phyloP scores from a whole-genome alignment of 1,140 invertebrate genomes.

The Anoplophora glabripennis region DNA sequence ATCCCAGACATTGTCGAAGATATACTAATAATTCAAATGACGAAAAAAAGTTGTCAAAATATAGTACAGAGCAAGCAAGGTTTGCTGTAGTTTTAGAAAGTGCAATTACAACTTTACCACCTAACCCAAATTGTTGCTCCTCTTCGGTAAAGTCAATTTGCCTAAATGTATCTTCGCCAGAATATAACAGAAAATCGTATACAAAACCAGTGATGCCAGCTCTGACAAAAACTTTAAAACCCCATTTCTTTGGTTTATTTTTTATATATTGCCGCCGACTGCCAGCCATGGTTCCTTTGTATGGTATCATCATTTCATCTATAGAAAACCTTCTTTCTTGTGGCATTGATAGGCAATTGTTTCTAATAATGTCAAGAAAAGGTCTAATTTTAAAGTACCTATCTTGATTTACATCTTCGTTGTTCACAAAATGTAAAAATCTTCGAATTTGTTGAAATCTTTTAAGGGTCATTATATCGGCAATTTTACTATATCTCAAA shows the following conservation, averaged over 20 bases:
- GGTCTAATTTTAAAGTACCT: constrained; percentile 43
- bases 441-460: constrained; percentile 36
- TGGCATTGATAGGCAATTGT: constrained; percentile 39
- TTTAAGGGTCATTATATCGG: constrained; percentile 40
- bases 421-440: constrained; percentile 41
- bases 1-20: constrained; percentile 1
- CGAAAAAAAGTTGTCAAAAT: constrained; percentile 17
- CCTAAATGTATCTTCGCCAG: constrained; percentile 15
- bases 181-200: constrained; percentile 48
- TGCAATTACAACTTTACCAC: constrained; percentile 12
- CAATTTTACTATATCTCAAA: constrained; percentile 30
- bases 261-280: constrained; percentile 39
- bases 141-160: constrained; percentile 7
- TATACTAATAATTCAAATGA: not conserved
- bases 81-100: not conserved
- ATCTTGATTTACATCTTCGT: constrained; percentile 31
- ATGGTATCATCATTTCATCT: constrained; percentile 51
- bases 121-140: constrained; percentile 4
- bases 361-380: constrained; percentile 37
- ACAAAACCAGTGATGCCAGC: constrained; percentile 41
- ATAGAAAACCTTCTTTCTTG: constrained; percentile 40
- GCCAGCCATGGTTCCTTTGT: constrained; percentile 48
- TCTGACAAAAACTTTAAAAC: constrained; percentile 49
- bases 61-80: not conserved
- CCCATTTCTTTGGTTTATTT: constrained; percentile 40